These are phyloP conservation scores for Pseudopleuronectes americanus DNA, from an alignment of 2,797 vertebrate genomes.

Conservation along the genomic window DNA sequence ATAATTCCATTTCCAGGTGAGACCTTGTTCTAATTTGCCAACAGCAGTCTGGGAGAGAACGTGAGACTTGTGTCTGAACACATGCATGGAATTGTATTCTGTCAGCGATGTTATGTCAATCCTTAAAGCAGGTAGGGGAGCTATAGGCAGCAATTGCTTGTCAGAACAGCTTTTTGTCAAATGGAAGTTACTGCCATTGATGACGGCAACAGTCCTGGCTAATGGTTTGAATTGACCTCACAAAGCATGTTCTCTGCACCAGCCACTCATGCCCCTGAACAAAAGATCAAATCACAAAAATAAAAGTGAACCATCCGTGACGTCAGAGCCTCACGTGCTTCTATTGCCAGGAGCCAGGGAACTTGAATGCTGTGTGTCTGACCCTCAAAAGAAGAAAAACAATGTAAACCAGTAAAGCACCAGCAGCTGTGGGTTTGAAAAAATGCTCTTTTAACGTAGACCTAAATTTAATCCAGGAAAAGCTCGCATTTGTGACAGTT, in stretches of 20 bases:
- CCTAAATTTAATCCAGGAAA: too few relatives aligned
- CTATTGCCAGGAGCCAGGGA: neutral
- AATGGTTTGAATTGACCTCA: neutral
- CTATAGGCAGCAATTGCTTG: neutral
- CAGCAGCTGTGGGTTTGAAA: neutral
- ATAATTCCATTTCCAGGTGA: slow-evolving; percentile 3
- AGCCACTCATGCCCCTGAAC: neutral
- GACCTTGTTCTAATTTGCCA: neutral
- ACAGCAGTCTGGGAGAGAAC: neutral
- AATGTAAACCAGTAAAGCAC: neutral
- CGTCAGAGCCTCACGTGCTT: neutral
- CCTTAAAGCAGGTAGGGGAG: neutral
- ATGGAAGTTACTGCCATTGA: neutral
- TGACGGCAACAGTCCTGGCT: neutral
- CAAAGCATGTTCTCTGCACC: neutral
- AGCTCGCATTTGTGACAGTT: too few relatives aligned
- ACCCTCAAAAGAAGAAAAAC: neutral
- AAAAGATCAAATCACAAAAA: neutral
- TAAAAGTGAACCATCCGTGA: neutral
- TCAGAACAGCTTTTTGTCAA: neutral
- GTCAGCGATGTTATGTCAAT: neutral
- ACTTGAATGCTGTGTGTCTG: neutral
- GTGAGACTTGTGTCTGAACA: neutral
- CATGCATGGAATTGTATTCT: neutral
- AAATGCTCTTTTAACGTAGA: neutral